Percentiles rank a stretch among this genome's conserved stretches.
Conservation (phyloP, 2,888 invertebrate genomes). For the Phania funesta region DNA sequence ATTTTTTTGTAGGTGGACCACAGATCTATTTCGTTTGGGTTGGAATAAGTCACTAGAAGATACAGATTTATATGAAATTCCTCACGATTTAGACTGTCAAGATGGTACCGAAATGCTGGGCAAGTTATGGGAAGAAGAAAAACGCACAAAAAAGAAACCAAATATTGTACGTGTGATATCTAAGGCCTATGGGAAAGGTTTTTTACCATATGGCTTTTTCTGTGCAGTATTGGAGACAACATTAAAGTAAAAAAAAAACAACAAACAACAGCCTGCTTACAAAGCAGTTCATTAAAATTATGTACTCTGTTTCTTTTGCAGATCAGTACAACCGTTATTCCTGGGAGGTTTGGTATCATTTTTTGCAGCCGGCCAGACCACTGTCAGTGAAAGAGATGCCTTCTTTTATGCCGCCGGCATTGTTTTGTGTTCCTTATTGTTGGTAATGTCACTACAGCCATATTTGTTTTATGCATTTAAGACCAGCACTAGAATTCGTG, state of each 20-base stretch:
- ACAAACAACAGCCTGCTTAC: neutral
- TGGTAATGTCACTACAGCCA: constrained; percentile 85
- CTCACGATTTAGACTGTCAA: constrained; percentile 81
- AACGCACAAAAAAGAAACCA: constrained; percentile 78
- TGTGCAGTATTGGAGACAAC: constrained; percentile 75
- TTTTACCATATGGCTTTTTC: constrained; percentile 76
- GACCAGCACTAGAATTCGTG: constrained; percentile 86
- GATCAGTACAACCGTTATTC: constrained; percentile 84
- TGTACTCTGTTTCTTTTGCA: constrained; percentile 73
- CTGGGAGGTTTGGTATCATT: constrained; percentile 85
- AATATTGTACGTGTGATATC: constrained; percentile 80
- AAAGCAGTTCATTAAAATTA: neutral
- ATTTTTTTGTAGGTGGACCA: constrained; percentile 77
- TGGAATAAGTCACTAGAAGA: constrained; percentile 81
- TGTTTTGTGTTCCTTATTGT: constrained; percentile 82
- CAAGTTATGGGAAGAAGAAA: constrained; percentile 80
- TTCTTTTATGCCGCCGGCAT: constrained; percentile 86
- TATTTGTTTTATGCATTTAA: constrained; percentile 87
- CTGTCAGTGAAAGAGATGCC: constrained; percentile 82
- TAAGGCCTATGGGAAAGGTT: constrained; percentile 80
- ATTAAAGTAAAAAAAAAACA: constrained; percentile 74
- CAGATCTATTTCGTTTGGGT: constrained; percentile 81
- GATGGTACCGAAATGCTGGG: constrained; percentile 80
- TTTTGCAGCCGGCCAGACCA: constrained; percentile 82
- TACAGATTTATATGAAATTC: constrained; percentile 82